Base-by-base conservation (phyloP, 2,888 invertebrate genomes). In the Harpalus rubripes region DNA sequence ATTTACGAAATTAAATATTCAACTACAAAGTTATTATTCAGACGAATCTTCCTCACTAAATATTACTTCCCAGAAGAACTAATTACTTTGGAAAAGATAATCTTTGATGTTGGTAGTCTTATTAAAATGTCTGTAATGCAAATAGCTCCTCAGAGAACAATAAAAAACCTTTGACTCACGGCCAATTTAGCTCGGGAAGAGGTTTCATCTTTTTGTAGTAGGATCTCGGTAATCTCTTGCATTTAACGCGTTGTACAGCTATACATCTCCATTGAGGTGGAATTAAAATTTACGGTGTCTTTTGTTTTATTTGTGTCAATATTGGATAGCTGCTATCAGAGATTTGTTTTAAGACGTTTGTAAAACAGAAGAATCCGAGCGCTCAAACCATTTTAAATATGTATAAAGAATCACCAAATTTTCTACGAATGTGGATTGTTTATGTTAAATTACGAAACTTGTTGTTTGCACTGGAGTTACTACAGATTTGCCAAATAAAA, bases 121-220 rank as follows among this genome's bases (percentile, higher is more conserved):
- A 63, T 63, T 63, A 63, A 63, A 63, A 63, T 18, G 22, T 63
- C 26, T 63, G 63, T 22, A 18, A 63, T 26, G 63, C 63, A 63
- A 18, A 63, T 7, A 63, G 12, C 18, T 22, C 63, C 26, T 26
- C 1, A 8, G 63, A 63, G 26, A 22, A 63, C 63, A 63, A 63
- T 63, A 18, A 61, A 61, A 63, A 63, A 63, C 63, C 18, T 63
- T 63, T 22, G 16, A 63, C 26, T 63, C 63, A 63, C 12, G 63
- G 26, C 63, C 63, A 26, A 63, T 63, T 63, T 63, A 63, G 26
- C 12, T 12, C 3, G 22, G 22, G 12, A 26, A 12, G 22, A 18
- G 18, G 26, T 63, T 63, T 63, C 26, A 63, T 26, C 63, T 63
- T 63, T 63, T 63, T 18, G 22, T 22, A 63, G 63, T 63, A 22